Percentiles rank a stretch among this genome's conserved stretches.
Conservation (phyloP, 2,113 vertebrate species). For the Dromiciops gliroides region DNA sequence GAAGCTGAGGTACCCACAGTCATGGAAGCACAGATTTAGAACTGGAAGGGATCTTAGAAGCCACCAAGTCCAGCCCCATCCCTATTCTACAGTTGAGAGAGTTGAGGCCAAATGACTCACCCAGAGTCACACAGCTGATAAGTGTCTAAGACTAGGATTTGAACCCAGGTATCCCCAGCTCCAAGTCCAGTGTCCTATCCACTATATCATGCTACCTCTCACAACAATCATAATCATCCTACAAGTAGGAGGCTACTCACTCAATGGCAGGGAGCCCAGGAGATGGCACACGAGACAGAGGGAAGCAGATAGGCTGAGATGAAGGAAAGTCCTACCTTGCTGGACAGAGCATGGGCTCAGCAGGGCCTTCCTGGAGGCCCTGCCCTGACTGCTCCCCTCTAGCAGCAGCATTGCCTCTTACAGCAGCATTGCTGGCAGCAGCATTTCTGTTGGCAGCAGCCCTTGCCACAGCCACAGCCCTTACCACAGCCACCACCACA, state of each 20-base stretch:
- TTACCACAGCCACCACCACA: accelerated
- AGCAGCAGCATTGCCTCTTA: slow-evolving; percentile 24
- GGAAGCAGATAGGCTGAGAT: neutral
- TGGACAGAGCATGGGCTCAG: neutral
- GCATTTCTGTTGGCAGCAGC: slow-evolving; percentile 36
- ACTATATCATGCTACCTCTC: neutral
- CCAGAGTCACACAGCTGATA: neutral
- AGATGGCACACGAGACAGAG: neutral
- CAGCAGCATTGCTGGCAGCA: slow-evolving; percentile 35
- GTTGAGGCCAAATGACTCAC: neutral
- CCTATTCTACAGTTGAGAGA: neutral
- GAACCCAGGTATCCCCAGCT: neutral
- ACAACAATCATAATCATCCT: neutral
- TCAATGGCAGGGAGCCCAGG: neutral
- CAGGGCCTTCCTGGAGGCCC: accelerated
- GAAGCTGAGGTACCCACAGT: neutral
- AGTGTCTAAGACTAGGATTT: neutral
- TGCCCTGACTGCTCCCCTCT: accelerated
- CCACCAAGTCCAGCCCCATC: neutral
- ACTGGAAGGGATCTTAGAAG: neutral
- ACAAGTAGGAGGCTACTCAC: neutral
- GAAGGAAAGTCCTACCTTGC: neutral
- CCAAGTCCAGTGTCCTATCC: neutral
- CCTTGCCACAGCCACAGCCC: neutral
- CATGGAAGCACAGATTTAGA: neutral